Conservation (phyloP, 1,140 invertebrate genomes). For the Drosophila auraria region DNA sequence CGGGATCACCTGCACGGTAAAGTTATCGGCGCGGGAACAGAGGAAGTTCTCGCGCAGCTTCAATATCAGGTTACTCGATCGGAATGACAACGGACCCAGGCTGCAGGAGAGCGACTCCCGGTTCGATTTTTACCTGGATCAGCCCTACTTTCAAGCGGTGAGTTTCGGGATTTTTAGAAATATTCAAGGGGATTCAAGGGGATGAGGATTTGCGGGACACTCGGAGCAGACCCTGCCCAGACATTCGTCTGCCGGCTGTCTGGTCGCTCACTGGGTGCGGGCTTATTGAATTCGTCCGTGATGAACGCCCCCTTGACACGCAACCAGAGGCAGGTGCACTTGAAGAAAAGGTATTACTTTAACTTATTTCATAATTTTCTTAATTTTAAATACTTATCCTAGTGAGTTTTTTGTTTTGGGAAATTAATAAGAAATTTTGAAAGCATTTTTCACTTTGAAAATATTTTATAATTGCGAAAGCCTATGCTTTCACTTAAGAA, state of each 20-base stretch:
- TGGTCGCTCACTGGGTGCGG: slow-evolving; percentile 60
- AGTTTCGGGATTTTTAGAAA: slow-evolving; percentile 31
- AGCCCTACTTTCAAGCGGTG: slow-evolving; percentile 80
- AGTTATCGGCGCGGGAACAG: slow-evolving; percentile 29
- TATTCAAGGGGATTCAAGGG: neutral
- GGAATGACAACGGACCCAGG: slow-evolving; percentile 80
- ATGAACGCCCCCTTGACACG: slow-evolving; percentile 68
- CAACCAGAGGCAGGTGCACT: slow-evolving; percentile 38
- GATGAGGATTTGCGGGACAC: neutral
- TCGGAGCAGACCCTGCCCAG: slow-evolving; percentile 45
- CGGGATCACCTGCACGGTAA: slow-evolving; percentile 63
- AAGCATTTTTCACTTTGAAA: neutral
- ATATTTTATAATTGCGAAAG: neutral
- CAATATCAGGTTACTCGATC: slow-evolving; percentile 73
- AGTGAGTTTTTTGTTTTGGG: neutral
- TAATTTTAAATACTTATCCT: neutral
- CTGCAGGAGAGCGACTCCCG: slow-evolving; percentile 66
- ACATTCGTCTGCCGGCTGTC: slow-evolving; percentile 71
- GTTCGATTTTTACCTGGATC: slow-evolving; percentile 72
- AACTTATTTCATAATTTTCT: neutral
- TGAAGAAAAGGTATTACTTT: neutral
- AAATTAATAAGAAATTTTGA: neutral
- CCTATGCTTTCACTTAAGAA: neutral
- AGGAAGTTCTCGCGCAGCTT: slow-evolving; percentile 62
- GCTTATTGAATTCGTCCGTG: slow-evolving; percentile 74